These are phyloP conservation scores for Oophaga sylvatica DNA, from an alignment of 2,797 vertebrate species.

Conservation along the genomic window DNA sequence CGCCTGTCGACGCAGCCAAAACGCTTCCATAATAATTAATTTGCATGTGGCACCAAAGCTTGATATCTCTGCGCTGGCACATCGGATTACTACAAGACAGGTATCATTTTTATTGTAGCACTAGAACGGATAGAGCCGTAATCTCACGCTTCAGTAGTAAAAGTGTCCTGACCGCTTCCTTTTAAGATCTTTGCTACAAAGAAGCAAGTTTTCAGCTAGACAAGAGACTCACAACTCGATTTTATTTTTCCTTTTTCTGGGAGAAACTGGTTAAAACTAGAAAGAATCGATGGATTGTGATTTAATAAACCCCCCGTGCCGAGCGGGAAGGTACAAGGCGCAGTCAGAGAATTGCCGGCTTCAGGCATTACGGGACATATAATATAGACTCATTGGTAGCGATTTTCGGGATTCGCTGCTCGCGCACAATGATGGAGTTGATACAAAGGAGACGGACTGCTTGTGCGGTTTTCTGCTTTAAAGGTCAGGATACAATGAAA, in stretches of 20 bases:
- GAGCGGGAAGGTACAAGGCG: background rate
- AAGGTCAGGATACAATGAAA: constrained; percentile 43
- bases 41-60: too few species aligned
- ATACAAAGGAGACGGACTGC: background rate
- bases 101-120: too few species aligned
- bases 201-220: background rate
- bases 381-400: background rate
- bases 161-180: too few species aligned
- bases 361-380: constrained; percentile 10
- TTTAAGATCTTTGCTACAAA: too few species aligned
- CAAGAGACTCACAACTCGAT: background rate
- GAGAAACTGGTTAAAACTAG: background rate
- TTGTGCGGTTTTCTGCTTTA: constrained; percentile 9
- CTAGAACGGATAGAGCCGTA: too few species aligned
- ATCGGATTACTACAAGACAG: too few species aligned
- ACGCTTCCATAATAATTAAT: too few species aligned
- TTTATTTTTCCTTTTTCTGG: background rate
- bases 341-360: background rate
- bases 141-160: too few species aligned
- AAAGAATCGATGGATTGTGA: background rate
- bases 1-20: too few species aligned
- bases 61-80: too few species aligned
- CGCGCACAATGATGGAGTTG: background rate
- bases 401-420: background rate
- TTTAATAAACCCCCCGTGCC: background rate